A percentile compares a stretch with the other conserved stretches of the same genome.
Conservation (phyloP, 2,113 vertebrate species). For the Tauraco erythrolophus region DNA sequence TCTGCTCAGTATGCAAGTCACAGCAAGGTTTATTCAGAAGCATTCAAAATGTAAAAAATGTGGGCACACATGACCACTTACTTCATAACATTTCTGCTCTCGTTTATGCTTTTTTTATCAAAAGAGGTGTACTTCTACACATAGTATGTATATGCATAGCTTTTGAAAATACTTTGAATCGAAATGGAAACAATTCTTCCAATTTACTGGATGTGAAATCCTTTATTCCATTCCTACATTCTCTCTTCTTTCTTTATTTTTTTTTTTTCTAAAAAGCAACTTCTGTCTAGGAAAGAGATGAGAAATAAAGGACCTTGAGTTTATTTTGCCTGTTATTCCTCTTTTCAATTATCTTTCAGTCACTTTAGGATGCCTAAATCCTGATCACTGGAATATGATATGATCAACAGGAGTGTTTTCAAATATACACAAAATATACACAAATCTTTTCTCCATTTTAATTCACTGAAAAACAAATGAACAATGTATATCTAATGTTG, state of each 20-base stretch:
- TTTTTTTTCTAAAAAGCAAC: not conserved
- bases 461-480: not conserved
- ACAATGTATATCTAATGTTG: not conserved
- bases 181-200: not conserved
- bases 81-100: not conserved
- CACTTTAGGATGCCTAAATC: not conserved
- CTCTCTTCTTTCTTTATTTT: rapidly evolving
- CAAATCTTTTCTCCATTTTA: not conserved
- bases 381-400: not conserved
- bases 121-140: not conserved
- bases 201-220: not conserved
- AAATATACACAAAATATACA: not conserved
- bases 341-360: not conserved
- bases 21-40: not conserved
- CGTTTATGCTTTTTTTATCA: not conserved
- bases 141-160: not conserved
- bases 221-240: not conserved
- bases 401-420: not conserved
- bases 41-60: not conserved
- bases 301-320: not conserved
- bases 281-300: not conserved
- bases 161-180: not conserved
- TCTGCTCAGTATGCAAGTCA: not conserved
- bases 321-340: not conserved
- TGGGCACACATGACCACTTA: not conserved